These are phyloP conservation scores for Jordanella pulchra DNA, from an alignment of 2,797 vertebrate genomes.

Conservation along the genomic window DNA sequence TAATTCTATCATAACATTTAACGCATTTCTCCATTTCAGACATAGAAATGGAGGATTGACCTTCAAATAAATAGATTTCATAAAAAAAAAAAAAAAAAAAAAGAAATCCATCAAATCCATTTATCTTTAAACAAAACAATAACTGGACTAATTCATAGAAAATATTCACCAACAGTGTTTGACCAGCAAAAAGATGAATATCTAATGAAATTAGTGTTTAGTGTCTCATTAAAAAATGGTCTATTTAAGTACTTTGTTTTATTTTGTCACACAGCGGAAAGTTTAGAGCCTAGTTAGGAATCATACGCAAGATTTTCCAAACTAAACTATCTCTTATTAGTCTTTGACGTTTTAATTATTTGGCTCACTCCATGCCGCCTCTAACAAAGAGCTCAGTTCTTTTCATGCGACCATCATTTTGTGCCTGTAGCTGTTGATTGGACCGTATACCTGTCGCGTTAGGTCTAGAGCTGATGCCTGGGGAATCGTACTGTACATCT, in stretches of 20 bases:
- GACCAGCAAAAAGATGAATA: background rate
- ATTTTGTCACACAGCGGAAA: background rate
- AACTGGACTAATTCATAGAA: background rate
- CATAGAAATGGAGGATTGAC: background rate
- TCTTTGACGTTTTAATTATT: slow-evolving; percentile 1
- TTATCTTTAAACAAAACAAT: background rate
- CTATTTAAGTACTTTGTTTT: background rate
- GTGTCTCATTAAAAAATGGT: background rate
- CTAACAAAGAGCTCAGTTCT: background rate
- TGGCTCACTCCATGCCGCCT: background rate
- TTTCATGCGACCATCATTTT: background rate
- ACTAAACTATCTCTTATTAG: slow-evolving; percentile 6
- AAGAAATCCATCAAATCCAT: background rate
- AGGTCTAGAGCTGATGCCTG: slow-evolving; percentile 97
- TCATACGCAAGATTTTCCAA: slow-evolving; percentile 4
- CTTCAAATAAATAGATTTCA: background rate
- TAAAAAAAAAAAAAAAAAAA: background rate
- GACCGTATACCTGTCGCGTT: slow-evolving; percentile 89
- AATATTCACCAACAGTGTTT: background rate
- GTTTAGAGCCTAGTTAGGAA: background rate
- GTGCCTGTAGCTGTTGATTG: background rate
- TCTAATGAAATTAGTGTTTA: background rate
- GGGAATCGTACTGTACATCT: slow-evolving; percentile 99
- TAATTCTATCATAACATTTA: too few species aligned
- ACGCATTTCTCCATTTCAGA: too few species aligned